These are phyloP conservation scores for Clistopyga incitator DNA, from an alignment of 2,888 invertebrate species.

Conservation along the genomic window DNA sequence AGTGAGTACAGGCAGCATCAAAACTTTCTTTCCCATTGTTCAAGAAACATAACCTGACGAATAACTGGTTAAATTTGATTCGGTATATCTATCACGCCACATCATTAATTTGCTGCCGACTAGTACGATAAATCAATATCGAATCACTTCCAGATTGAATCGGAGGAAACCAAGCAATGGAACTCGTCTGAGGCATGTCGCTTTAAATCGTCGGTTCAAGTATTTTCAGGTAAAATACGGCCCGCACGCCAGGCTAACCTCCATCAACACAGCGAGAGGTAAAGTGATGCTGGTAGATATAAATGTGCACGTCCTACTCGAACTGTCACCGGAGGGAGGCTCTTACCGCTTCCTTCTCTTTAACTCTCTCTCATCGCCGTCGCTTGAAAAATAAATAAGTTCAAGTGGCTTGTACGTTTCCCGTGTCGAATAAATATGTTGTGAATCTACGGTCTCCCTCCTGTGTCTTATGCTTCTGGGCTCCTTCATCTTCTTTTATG, in stretches of 20 bases:
- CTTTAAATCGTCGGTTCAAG: conserved; percentile 13
- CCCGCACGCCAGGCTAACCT: neutral
- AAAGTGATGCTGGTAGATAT: conserved; percentile 18
- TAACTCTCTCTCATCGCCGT: conserved; percentile 6
- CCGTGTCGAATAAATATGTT: conserved; percentile 44
- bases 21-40: neutral
- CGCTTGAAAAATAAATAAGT: conserved; percentile 46
- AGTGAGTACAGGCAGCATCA: no score
- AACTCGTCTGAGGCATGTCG: neutral
- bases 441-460: conserved; percentile 12
- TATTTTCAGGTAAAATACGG: neutral
- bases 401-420: conserved; percentile 35
- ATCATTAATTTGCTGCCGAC: neutral
- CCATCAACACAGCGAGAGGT: neutral
- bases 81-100: neutral
- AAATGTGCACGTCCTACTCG: neutral
- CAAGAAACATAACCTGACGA: neutral
- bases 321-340: conserved; percentile 10
- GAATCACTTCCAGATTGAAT: neutral
- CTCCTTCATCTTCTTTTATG: conserved; percentile 1
- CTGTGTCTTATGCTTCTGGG: neutral
- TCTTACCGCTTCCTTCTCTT: conserved; percentile 13
- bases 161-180: neutral
- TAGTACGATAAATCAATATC: conserved; percentile 5
- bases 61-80: neutral